These are phyloP conservation scores for Drosophila mimica DNA, from an alignment of 2,888 invertebrate species.

Conservation along the genomic window DNA sequence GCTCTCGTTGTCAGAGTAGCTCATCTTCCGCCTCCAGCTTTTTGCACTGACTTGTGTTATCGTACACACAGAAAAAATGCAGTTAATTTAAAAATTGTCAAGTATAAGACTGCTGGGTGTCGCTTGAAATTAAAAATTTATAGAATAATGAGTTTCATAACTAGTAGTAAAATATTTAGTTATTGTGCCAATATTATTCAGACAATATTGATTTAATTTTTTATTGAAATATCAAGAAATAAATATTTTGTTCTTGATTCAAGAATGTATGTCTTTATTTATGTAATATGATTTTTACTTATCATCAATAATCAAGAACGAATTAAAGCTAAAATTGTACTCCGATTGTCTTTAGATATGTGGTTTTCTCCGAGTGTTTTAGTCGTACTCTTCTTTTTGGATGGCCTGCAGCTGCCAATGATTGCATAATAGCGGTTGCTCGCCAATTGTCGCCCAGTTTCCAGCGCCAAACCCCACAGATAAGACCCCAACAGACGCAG, in stretches of 20 bases:
- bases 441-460: slow-evolving; percentile 58
- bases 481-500: slow-evolving; percentile 39
- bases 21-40: slow-evolving; percentile 69
- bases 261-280: neutral
- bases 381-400: slow-evolving; percentile 10
- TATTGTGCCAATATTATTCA: neutral
- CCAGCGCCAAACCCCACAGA: slow-evolving; percentile 41
- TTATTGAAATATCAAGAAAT: neutral
- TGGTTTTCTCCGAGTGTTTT: neutral
- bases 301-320: neutral
- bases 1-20: slow-evolving; percentile 31
- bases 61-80: slow-evolving; percentile 18
- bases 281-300: neutral
- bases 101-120: too few species aligned
- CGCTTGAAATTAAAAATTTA: too few species aligned
- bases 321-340: neutral
- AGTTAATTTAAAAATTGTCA: neutral
- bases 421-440: slow-evolving; percentile 62
- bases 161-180: too few species aligned
- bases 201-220: neutral
- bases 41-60: slow-evolving; percentile 62
- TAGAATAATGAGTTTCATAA: neutral
- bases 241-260: neutral
- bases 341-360: neutral
- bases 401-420: slow-evolving; percentile 14